Conservation (phyloP, 2,113 vertebrate species). For the Geothlypis trichas region DNA sequence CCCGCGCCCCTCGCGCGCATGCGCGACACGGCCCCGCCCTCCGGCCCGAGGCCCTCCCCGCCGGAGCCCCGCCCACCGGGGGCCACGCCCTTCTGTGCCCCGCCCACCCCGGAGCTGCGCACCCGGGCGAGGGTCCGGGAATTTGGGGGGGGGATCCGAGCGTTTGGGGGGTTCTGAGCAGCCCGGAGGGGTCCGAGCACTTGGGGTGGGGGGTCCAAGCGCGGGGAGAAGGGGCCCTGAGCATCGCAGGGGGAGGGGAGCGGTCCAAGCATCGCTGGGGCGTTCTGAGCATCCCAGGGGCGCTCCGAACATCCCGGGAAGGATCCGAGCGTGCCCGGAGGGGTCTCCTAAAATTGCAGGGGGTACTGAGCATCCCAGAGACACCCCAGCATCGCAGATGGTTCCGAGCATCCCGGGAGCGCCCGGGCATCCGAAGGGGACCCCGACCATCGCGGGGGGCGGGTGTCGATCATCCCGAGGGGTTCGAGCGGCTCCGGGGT, state of each 20-base stretch:
- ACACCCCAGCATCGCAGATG: neutral
- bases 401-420: neutral
- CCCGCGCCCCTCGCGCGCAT: slow-evolving; percentile 53
- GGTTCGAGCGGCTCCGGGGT: neutral
- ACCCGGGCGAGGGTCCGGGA: neutral
- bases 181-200: no score
- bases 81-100: neutral
- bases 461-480: neutral
- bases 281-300: neutral
- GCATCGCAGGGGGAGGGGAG: neutral
- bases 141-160: neutral
- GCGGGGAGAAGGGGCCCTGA: neutral
- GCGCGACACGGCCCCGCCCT: neutral
- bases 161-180: no score
- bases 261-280: neutral
- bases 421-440: no score
- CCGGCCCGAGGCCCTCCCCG: neutral
- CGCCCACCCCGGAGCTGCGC: neutral
- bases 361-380: neutral
- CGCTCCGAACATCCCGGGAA: neutral
- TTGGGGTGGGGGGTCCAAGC: no score
- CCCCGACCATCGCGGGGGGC: no score
- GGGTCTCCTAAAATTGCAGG: neutral
- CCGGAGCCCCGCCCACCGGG: neutral
- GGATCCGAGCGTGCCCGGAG: neutral